These are phyloP conservation scores for Mustela lutreola DNA, from an alignment of 2,113 vertebrate species.

Conservation along the genomic window DNA sequence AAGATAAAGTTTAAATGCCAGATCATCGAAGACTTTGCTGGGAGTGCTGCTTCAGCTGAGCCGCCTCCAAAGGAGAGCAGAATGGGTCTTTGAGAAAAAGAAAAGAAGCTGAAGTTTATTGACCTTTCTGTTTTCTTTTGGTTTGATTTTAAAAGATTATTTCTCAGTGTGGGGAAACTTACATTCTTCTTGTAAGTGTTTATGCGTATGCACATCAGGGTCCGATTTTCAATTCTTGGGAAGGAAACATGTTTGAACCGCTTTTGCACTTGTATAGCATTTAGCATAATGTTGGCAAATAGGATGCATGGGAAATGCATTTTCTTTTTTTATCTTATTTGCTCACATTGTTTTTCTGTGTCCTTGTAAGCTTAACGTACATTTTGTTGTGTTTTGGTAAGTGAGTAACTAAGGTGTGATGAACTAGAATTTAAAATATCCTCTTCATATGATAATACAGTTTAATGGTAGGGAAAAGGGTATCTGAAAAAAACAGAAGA, in stretches of 20 bases:
- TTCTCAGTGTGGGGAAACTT: conserved; percentile 15
- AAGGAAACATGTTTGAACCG: background rate
- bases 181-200: background rate
- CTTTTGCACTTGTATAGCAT: background rate
- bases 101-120: background rate
- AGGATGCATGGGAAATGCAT: background rate
- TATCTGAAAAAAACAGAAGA: background rate
- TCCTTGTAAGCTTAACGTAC: conserved; percentile 15
- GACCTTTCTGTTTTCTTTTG: conserved; percentile 43
- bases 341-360: background rate
- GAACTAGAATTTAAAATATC: conserved; percentile 49
- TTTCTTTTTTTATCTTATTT: conserved; percentile 17
- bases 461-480: background rate
- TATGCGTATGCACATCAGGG: background rate
- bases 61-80: background rate
- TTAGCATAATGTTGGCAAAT: background rate
- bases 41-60: background rate
- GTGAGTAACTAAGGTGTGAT: conserved; percentile 47
- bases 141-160: conserved; percentile 44
- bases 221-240: background rate
- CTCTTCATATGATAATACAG: conserved; percentile 21
- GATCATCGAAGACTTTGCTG: background rate
- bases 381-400: conserved; percentile 43
- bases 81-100: background rate
- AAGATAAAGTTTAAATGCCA: conserved; percentile 21